Evolutionary conservation across 2,113 vertebrate species (phyloP).

Genomic region (Electrona antarctica): DNA sequence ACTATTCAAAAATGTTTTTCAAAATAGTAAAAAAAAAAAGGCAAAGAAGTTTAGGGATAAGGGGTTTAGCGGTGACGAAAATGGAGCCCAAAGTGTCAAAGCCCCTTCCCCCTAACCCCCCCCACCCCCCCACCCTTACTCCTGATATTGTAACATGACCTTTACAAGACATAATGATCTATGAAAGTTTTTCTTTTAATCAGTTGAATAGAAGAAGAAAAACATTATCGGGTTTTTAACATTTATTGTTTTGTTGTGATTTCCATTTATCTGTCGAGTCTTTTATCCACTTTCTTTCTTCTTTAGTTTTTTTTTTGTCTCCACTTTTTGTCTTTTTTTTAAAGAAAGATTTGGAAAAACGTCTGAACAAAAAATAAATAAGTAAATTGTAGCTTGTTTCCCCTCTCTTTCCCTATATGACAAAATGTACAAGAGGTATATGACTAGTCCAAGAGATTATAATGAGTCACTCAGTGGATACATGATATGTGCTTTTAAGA

Average conservation of each 20-base stretch:
- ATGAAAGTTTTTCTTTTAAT: conserved; percentile 6
- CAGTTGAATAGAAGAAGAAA: conserved; percentile 54
- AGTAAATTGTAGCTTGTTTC: conserved; percentile 41
- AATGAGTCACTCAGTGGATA: conserved; percentile 72
- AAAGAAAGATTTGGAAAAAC: conserved; percentile 75
- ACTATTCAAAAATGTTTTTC: too few relatives aligned
- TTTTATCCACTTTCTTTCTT: conserved; percentile 48
- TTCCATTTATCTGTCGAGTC: conserved; percentile 64
- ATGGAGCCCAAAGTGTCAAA: conserved; percentile 80
- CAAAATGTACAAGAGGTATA: conserved; percentile 76
- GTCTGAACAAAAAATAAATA: conserved; percentile 60
- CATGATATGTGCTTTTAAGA: conserved; percentile 80
- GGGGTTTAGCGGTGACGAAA: too few relatives aligned
- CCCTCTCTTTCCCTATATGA: conserved; percentile 64
- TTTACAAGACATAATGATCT: conserved; percentile 62
- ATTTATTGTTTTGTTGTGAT: conserved; percentile 74
- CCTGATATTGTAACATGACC: conserved; percentile 72
- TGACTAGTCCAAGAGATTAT: conserved; percentile 70
- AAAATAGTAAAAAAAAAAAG: too few relatives aligned
- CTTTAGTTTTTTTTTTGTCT: conserved; percentile 57
- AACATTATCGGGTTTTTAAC: conserved; percentile 54
- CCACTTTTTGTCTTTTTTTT: conserved; percentile 80
- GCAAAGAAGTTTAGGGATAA: too few relatives aligned
- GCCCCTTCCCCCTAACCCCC: conserved; percentile 57
- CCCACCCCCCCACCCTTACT: conserved; percentile 40